Evolutionary conservation across 2,797 vertebrate species (phyloP).

Genomic region (Merluccius polli): DNA sequence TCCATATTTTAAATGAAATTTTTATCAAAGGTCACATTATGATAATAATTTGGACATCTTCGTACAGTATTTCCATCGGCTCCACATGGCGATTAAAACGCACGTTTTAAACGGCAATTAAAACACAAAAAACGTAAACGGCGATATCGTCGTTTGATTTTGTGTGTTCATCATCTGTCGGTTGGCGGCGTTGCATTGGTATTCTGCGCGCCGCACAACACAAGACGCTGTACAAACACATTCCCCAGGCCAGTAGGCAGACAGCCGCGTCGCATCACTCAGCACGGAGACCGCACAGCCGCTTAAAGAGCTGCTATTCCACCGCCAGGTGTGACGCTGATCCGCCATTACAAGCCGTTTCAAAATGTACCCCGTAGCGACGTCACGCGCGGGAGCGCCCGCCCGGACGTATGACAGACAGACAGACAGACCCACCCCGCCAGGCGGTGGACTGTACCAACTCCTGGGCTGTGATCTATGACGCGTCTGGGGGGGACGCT

Average conservation of each 20-base stretch:
- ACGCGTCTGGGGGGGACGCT: neutral
- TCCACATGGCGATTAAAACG: neutral
- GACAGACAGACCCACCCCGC: neutral
- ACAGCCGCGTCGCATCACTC: neutral
- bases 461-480: neutral
- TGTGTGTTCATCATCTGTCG: neutral
- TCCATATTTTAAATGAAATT: neutral
- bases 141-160: neutral
- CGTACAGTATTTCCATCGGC: neutral
- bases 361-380: neutral
- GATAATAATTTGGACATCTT: no score
- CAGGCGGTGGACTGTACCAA: neutral
- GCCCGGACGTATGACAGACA: neutral
- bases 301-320: neutral
- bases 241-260: neutral
- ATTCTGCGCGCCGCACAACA: neutral
- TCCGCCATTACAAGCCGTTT: neutral
- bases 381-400: neutral
- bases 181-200: no score
- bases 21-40: neutral
- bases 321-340: neutral
- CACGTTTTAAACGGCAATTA: neutral
- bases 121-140: neutral
- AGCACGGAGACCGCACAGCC: neutral
- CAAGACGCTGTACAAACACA: neutral